Percentiles rank a stretch among this genome's conserved stretches.
These are phyloP conservation scores for Cancer borealis DNA, from an alignment of 2,888 invertebrate genomes.

Conservation along the genomic window DNA sequence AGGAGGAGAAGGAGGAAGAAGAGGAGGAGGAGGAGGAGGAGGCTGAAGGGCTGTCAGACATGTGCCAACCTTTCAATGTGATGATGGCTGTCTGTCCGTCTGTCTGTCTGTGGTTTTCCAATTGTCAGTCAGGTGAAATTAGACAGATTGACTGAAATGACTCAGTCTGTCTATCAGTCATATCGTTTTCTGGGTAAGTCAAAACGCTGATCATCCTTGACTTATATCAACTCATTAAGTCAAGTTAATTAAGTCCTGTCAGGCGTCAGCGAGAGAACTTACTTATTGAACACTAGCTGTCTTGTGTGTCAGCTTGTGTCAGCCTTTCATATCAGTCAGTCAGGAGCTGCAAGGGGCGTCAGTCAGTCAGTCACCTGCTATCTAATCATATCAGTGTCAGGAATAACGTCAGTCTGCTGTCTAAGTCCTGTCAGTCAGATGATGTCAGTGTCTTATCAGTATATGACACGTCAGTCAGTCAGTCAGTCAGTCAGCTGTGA, in stretches of 20 bases:
- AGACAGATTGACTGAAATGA: background rate
- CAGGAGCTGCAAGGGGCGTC: background rate
- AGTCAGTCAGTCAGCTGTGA: background rate
- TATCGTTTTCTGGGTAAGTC: background rate
- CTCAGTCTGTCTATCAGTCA: background rate
- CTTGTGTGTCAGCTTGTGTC: background rate
- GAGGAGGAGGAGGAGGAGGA: too few species aligned
- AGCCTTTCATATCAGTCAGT: conserved; percentile 6
- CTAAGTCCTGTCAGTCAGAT: conserved; percentile 3
- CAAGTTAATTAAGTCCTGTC: too few species aligned
- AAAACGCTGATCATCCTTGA: background rate
- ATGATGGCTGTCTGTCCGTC: background rate
- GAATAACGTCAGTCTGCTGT: conserved; percentile 24
- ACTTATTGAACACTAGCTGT: background rate
- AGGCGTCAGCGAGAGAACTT: background rate
- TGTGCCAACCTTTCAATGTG: background rate
- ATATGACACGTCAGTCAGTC: background rate
- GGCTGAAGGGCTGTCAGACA: background rate
- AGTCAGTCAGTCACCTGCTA: background rate
- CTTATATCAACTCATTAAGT: too few species aligned
- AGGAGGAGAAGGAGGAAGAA: too few species aligned
- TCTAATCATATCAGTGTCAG: conserved; percentile 37
- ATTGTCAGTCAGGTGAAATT: background rate
- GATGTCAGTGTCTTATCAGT: conserved; percentile 40
- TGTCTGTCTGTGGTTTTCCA: background rate